Evolutionary conservation across 2,113 vertebrate genomes (phyloP).

Genomic region (Sisor rabdophorus): DNA sequence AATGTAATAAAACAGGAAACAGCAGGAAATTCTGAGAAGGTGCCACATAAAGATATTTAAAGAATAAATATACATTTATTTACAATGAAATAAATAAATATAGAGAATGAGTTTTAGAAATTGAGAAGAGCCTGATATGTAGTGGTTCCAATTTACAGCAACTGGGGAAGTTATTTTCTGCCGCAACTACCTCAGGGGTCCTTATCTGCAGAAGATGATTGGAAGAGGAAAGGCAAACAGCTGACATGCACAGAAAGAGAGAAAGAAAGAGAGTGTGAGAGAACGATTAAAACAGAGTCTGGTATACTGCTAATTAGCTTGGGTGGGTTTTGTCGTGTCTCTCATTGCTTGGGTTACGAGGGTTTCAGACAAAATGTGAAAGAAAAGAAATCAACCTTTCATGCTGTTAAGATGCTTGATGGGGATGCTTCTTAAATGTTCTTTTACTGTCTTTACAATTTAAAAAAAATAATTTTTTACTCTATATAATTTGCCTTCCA

Average conservation of each 20-base stretch:
- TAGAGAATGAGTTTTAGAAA: neutral
- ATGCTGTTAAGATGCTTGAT: constrained; percentile 38
- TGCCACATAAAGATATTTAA: neutral
- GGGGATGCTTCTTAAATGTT: neutral
- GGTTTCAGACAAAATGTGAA: constrained; percentile 20
- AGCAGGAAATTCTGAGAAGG: neutral
- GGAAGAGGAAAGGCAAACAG: constrained; percentile 20
- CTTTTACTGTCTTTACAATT: neutral
- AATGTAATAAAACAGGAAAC: neutral
- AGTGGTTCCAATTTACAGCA: neutral
- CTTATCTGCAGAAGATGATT: constrained; percentile 11
- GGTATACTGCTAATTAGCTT: neutral
- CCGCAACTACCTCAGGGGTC: constrained; percentile 20
- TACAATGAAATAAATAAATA: too few relatives aligned
- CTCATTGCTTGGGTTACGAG: constrained; percentile 6
- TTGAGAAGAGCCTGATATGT: neutral
- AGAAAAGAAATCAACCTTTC: constrained; percentile 32
- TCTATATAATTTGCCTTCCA: neutral
- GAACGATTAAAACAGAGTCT: neutral
- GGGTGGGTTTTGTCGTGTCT: constrained; percentile 8
- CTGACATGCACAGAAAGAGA: constrained; percentile 2
- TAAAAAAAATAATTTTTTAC: neutral
- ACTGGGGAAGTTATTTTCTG: constrained; percentile 14
- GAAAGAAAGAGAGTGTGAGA: constrained; percentile 16
- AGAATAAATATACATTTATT: neutral